phyloP scores from a whole-genome alignment of 1,140 invertebrate species.

The Pseudomyrmex gracilis region DNA sequence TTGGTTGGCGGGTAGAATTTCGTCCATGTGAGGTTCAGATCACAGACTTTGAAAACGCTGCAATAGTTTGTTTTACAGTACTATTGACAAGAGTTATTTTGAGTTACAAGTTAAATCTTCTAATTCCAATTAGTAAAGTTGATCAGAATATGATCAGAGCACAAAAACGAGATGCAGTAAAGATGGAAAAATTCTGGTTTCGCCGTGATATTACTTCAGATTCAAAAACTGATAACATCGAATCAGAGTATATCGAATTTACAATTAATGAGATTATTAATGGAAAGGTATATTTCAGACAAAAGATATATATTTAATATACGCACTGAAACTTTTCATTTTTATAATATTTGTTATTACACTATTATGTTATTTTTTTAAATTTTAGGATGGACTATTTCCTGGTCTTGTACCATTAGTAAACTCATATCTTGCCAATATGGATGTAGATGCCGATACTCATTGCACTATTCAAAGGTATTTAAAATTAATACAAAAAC shows the following conservation, averaged over 20 bases:
- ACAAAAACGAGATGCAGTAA: constrained; percentile 95
- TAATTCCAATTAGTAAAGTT: constrained; percentile 99
- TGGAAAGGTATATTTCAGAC: constrained; percentile 91
- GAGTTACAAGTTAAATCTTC: constrained; percentile 97
- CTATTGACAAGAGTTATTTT: constrained; percentile 98
- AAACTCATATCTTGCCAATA: constrained; percentile 95
- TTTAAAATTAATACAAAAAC: constrained; percentile 95
- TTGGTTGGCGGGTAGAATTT: constrained; percentile 99
- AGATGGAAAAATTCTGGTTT: constrained; percentile 96
- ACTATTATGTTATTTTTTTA: constrained; percentile 40
- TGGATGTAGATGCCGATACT: constrained; percentile 98
- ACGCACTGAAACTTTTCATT: not conserved
- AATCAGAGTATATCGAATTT: constrained; percentile 89
- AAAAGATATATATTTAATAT: constrained; percentile 18
- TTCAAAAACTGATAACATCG: constrained; percentile 77
- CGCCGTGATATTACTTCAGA: constrained; percentile 91
- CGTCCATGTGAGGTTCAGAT: constrained; percentile 99
- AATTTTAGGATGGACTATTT: constrained; percentile 91
- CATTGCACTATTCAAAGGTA: constrained; percentile 99
- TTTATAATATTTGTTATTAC: constrained; percentile 2
- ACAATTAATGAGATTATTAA: constrained; percentile 99
- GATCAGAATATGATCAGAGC: constrained; percentile 99
- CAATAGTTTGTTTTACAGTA: constrained; percentile 99
- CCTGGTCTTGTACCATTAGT: constrained; percentile 98
- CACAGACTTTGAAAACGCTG: constrained; percentile 99